These are phyloP conservation scores for Syngnathoides biaculeatus DNA, from an alignment of 2,113 vertebrate species.

Conservation along the genomic window DNA sequence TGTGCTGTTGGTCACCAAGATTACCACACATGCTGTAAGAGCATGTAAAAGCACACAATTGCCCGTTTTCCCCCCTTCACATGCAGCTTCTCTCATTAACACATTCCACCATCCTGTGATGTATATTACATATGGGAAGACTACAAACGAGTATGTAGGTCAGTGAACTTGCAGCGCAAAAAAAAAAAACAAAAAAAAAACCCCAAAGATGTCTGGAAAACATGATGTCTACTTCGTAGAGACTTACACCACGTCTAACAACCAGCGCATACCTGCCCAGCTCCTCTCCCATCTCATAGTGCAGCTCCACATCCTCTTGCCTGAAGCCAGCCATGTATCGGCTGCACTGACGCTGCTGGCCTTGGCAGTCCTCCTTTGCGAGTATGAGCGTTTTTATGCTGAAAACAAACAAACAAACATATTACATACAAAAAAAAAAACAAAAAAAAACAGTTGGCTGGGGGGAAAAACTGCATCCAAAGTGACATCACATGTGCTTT, in stretches of 20 bases:
- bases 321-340: constrained; percentile 75
- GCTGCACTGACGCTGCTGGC: constrained; percentile 26
- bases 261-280: constrained; percentile 68
- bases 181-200: no score
- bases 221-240: no score
- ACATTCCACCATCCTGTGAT: no score
- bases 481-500: background rate
- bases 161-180: no score
- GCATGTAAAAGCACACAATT: no score
- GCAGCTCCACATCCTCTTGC: constrained; percentile 76
- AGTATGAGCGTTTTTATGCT: background rate
- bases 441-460: background rate
- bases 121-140: no score
- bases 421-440: background rate
- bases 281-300: constrained; percentile 78
- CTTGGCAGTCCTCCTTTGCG: constrained; percentile 16
- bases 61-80: no score
- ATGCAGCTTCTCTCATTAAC: no score
- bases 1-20: no score
- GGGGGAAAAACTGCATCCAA: background rate
- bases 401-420: background rate
- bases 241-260: background rate
- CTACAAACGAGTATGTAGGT: no score
- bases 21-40: no score
- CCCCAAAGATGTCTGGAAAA: no score